Percentiles rank a stretch among this genome's conserved stretches.
phyloP scores from a whole-genome alignment of 2,888 invertebrate species.

The Altica lythri region DNA sequence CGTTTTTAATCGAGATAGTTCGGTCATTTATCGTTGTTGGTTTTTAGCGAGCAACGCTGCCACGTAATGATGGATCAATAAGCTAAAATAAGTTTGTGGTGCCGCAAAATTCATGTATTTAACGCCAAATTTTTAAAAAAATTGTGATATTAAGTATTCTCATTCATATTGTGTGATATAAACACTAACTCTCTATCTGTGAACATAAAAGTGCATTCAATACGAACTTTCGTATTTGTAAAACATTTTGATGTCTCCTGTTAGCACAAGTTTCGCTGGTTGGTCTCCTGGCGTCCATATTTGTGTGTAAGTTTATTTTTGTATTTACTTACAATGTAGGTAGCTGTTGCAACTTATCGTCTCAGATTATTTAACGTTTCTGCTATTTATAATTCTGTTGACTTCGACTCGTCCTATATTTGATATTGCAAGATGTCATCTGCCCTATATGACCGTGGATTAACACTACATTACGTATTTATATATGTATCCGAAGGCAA shows the following conservation, averaged over 20 bases:
- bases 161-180: conserved; percentile 52
- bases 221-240: conserved; percentile 52
- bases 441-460: conserved; percentile 13
- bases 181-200: conserved; percentile 46
- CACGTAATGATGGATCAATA: conserved; percentile 57
- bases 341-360: conserved; percentile 9
- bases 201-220: conserved; percentile 43
- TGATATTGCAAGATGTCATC: conserved; percentile 1
- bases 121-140: conserved; percentile 57
- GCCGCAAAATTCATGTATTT: conserved; percentile 55
- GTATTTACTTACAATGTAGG: conserved; percentile 8
- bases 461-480: conserved; percentile 10
- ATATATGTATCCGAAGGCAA: too few relatives aligned
- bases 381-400: conserved; percentile 2
- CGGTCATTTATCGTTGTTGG: conserved; percentile 28
- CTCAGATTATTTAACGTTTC: not conserved
- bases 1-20: conserved; percentile 5
- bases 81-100: conserved; percentile 51
- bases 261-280: conserved; percentile 47
- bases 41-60: conserved; percentile 50
- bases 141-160: conserved; percentile 59
- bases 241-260: conserved; percentile 49
- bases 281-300: conserved; percentile 55
- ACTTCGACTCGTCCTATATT: not conserved
- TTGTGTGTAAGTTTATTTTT: conserved; percentile 49